phyloP scores from a whole-genome alignment of 2,888 invertebrate genomes.

The Oeneis ivallda region DNA sequence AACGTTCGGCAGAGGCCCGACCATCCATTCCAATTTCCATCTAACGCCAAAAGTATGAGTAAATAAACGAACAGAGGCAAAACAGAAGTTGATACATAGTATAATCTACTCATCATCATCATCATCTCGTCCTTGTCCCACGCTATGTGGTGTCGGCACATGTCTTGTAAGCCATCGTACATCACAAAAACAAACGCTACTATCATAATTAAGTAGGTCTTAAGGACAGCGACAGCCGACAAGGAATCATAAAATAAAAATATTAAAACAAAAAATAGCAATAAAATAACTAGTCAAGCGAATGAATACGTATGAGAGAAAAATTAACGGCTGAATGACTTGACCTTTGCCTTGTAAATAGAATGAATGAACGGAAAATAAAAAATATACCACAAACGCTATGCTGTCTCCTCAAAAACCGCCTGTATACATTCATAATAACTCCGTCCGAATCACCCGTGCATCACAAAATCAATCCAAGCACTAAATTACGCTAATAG shows the following conservation, averaged over 20 bases:
- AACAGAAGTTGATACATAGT: too few relatives aligned
- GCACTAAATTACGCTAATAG: conserved; percentile 31
- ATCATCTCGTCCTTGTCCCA: too few relatives aligned
- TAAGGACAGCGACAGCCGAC: too few relatives aligned
- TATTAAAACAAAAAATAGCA: background rate
- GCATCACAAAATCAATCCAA: conserved; percentile 21
- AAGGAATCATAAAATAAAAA: background rate
- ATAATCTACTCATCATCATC: too few relatives aligned
- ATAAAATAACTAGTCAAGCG: background rate
- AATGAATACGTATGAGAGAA: background rate
- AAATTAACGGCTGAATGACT: background rate
- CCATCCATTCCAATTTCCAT: too few relatives aligned
- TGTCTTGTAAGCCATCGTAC: too few relatives aligned
- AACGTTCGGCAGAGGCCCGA: background rate
- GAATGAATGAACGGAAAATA: background rate
- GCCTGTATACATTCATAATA: conserved; percentile 36
- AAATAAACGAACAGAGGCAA: background rate
- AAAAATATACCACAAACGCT: conserved; percentile 37
- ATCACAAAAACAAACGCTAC: too few relatives aligned
- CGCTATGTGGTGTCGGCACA: too few relatives aligned
- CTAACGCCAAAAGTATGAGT: too few relatives aligned
- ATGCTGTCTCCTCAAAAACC: conserved; percentile 38
- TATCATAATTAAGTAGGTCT: too few relatives aligned
- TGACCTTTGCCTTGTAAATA: background rate
- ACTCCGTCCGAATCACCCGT: conserved; percentile 21